Conservation (phyloP, 2,888 invertebrate species). For the Antheraea yamamai region DNA sequence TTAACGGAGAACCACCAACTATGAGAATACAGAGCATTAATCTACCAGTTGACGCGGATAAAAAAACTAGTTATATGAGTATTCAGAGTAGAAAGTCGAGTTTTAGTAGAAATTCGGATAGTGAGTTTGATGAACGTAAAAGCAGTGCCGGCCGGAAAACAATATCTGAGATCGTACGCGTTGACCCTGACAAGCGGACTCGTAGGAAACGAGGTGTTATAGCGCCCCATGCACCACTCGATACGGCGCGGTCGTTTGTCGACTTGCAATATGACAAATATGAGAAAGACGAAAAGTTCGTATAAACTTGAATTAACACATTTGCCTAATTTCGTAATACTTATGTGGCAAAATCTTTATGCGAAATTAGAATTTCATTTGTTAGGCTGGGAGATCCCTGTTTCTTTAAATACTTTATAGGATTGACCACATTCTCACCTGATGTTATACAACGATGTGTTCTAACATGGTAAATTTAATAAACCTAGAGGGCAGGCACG, state of each 20-base stretch:
- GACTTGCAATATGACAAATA: constrained; percentile 78
- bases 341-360: neutral
- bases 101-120: constrained; percentile 54
- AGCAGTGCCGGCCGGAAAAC: constrained; percentile 64
- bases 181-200: constrained; percentile 47
- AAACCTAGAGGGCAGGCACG: too few species aligned
- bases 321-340: neutral
- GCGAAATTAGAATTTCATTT: neutral
- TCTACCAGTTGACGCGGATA: constrained; percentile 47
- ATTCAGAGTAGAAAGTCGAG: constrained; percentile 53
- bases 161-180: constrained; percentile 63
- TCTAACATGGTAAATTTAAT: too few species aligned
- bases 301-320: neutral
- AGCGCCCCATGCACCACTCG: constrained; percentile 74
- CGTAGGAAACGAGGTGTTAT: constrained; percentile 78
- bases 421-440: neutral
- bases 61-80: constrained; percentile 61
- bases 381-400: neutral
- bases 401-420: neutral
- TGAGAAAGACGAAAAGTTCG: constrained; percentile 82
- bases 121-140: constrained; percentile 50
- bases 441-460: too few species aligned
- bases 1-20: constrained; percentile 44
- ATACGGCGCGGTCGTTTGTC: constrained; percentile 58
- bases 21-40: constrained; percentile 23